phyloP scores from a whole-genome alignment of 2,888 invertebrate species.

The Cantharis rustica region DNA sequence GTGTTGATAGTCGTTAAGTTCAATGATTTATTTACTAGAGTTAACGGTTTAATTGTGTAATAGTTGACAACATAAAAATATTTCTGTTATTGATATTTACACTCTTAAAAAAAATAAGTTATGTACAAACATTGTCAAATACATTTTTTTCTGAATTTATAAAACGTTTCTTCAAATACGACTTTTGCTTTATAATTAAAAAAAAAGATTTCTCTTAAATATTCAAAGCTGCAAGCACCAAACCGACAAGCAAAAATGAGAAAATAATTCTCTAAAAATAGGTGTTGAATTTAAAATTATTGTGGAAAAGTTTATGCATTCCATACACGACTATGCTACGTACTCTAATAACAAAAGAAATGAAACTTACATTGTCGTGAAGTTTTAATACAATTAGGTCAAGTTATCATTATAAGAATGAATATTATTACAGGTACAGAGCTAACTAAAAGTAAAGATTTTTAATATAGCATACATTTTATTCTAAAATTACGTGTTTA shows the following conservation, averaged over 20 bases:
- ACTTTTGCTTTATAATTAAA: neutral
- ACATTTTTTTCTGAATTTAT: neutral
- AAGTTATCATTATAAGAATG: neutral
- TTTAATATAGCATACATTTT: neutral
- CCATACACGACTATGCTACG: neutral
- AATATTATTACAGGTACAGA: neutral
- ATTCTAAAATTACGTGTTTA: neutral
- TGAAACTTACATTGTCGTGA: neutral
- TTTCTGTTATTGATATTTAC: neutral
- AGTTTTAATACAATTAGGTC: neutral
- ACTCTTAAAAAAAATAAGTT: neutral
- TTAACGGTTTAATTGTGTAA: slow-evolving; percentile 1
- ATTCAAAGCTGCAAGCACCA: neutral
- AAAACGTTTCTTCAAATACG: neutral
- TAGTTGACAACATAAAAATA: neutral
- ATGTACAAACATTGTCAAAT: neutral
- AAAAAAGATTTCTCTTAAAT: neutral
- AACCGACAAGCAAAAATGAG: neutral
- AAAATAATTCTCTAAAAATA: neutral
- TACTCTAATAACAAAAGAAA: neutral
- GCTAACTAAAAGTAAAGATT: neutral
- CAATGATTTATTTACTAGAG: slow-evolving; percentile 3
- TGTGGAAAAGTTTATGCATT: neutral
- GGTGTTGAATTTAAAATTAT: neutral
- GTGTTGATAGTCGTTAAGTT: slow-evolving; percentile 3